Base-by-base conservation (phyloP, 2,797 vertebrate species). In the Vespertilio murinus region DNA sequence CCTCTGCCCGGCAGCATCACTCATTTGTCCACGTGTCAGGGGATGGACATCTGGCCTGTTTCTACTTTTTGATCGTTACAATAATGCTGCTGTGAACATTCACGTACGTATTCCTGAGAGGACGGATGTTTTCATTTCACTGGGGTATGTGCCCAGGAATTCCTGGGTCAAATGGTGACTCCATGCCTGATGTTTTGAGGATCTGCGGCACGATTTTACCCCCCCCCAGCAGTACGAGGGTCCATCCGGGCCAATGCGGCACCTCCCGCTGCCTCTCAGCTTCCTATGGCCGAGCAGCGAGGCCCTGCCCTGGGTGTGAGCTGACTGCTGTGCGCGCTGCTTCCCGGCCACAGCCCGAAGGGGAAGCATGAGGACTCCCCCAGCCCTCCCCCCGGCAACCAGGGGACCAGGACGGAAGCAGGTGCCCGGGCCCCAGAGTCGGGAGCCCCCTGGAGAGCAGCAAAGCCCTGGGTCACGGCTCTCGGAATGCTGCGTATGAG, bases 221-320 rank as follows among this genome's bases (percentile, higher is more conserved):
- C 13, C 0, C n/a, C n/a, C 30, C 28, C 3, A 4, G 56, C 23
- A 1, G 8, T 1, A 40, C 0, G 12, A 25, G 25, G 18, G 40
- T 12, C 33, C 38, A 23, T 28, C 25, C 65, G 30, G 67, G 54
- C 0, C 14, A n/a, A 65, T 20, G 35, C 8, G 3, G 16, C 17
- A 22, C 5, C 10, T 30, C 35, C 40, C 4, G 64, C 33, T 13
- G 70, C 38, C 47, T 18, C 22, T 59, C 40, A 77, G 64, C 52
- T 5, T 14, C 22, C 35, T 35, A 8, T 2, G 54, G 83, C 30
- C 0, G 6, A 40, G 65, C 42, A 28, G 22, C 35, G 25, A 2
- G 38, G 18, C 4, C 25, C 73, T 59, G 49, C 25, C 54, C 42
- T 0, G 20, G 45, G 33, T 2, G 49, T 16, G 42, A 65, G 67